These are phyloP conservation scores for Agrilus planipennis DNA, from an alignment of 1,140 invertebrate species.

Conservation along the genomic window DNA sequence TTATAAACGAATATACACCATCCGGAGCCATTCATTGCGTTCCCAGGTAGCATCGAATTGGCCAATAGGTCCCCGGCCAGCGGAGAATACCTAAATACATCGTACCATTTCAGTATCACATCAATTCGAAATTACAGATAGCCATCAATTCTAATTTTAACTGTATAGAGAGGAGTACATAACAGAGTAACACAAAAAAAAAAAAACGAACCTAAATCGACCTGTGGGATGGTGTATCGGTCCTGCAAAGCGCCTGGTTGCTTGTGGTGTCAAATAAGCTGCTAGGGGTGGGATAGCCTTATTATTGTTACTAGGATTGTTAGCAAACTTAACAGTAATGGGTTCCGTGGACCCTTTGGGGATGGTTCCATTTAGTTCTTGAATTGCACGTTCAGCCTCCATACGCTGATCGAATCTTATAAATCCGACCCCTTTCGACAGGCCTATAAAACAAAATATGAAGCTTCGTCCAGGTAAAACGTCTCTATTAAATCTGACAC, in stretches of 20 bases:
- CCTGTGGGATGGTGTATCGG: constrained; percentile 87
- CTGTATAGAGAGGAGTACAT: neutral
- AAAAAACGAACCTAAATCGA: constrained; percentile 59
- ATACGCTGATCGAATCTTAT: constrained; percentile 96
- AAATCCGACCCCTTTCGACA: constrained; percentile 98
- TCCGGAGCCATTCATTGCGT: constrained; percentile 70
- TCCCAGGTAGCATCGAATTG: constrained; percentile 73
- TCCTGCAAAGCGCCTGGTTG: constrained; percentile 71
- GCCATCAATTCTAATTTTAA: neutral
- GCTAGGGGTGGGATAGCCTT: constrained; percentile 83
- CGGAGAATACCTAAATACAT: constrained; percentile 73
- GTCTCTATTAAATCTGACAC: too few species aligned
- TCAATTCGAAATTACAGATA: neutral
- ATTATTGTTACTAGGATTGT: constrained; percentile 89
- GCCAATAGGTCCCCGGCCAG: constrained; percentile 84
- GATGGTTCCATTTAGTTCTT: constrained; percentile 94
- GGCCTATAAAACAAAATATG: too few species aligned
- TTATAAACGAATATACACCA: constrained; percentile 99
- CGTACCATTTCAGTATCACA: neutral
- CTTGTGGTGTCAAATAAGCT: constrained; percentile 78
- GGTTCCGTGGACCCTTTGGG: constrained; percentile 91
- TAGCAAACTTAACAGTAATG: constrained; percentile 99
- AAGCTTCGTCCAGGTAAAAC: too few species aligned
- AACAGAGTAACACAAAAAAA: neutral
- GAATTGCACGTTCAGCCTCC: constrained; percentile 95